Percentiles rank a stretch among this genome's conserved stretches.
Evolutionary conservation across 2,113 vertebrate species (phyloP).

Genomic region (Amphiprion percula): DNA sequence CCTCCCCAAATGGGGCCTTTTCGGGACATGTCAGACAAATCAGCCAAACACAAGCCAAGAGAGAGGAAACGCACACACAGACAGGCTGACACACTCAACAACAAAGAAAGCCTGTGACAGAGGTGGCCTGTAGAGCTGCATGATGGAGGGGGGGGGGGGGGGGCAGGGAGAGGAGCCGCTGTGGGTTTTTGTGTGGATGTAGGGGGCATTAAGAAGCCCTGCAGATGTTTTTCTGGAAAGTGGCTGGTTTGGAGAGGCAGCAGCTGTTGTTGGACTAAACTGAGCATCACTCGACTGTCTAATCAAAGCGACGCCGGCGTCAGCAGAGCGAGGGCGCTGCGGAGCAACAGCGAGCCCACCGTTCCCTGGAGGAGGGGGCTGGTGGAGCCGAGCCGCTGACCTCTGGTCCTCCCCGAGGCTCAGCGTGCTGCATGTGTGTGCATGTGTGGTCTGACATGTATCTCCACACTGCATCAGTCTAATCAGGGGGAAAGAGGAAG

Average conservation of each 20-base stretch:
- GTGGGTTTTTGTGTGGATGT: background rate
- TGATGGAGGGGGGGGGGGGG: constrained; percentile 1
- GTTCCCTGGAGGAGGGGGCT: constrained; percentile 3
- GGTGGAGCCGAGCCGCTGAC: constrained; percentile 41
- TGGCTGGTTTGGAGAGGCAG: constrained; percentile 52
- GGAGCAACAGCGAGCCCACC: constrained; percentile 9
- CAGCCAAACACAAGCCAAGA: constrained; percentile 41
- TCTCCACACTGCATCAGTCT: constrained; percentile 56
- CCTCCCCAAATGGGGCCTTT: constrained; percentile 50
- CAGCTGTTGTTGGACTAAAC: constrained; percentile 51
- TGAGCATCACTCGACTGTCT: constrained; percentile 38
- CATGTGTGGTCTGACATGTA: constrained; percentile 42
- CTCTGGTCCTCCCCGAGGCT: constrained; percentile 40
- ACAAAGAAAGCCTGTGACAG: constrained; percentile 46
- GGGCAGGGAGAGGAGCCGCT: constrained; percentile 37
- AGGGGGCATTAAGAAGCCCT: constrained; percentile 34
- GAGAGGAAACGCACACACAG: constrained; percentile 14
- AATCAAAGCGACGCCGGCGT: constrained; percentile 10
- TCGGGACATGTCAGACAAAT: constrained; percentile 67
- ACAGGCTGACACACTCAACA: constrained; percentile 42
- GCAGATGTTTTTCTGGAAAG: constrained; percentile 60
- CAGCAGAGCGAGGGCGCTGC: constrained; percentile 41
- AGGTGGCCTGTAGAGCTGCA: constrained; percentile 41
- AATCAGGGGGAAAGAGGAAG: constrained; percentile 64
- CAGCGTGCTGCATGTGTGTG: constrained; percentile 15